A percentile compares a stretch with the other conserved stretches of the same genome.
These are phyloP conservation scores for Spodoptera exigua DNA, from an alignment of 2,888 invertebrate species.

Conservation along the genomic window DNA sequence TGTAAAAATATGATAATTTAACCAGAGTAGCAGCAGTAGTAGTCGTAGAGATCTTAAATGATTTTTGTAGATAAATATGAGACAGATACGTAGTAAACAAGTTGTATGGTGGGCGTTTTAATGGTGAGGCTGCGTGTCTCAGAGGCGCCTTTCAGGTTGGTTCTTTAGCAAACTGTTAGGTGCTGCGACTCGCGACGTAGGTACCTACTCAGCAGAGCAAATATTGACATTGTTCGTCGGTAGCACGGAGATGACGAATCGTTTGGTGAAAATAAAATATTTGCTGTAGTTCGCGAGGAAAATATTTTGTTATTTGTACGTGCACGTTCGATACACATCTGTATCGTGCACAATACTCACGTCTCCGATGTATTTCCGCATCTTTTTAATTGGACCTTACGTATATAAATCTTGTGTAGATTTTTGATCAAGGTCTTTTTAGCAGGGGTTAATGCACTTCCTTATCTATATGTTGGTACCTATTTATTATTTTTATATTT, in stretches of 20 bases:
- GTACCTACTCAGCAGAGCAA: constrained; percentile 61
- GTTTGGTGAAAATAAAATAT: constrained; percentile 56
- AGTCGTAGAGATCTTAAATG: constrained; percentile 32
- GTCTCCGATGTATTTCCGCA: constrained; percentile 43
- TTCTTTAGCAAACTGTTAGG: constrained; percentile 53
- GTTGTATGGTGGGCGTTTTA: constrained; percentile 54
- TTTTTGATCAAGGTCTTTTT: constrained; percentile 35
- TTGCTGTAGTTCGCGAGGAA: constrained; percentile 20
- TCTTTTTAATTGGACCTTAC: constrained; percentile 47
- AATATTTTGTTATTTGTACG: constrained; percentile 24
- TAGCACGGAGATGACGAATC: constrained; percentile 55
- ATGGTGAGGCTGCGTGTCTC: constrained; percentile 53
- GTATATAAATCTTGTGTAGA: constrained; percentile 30
- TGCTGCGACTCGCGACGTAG: constrained; percentile 30
- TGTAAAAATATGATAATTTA: constrained; percentile 51
- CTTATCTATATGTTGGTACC: constrained; percentile 10
- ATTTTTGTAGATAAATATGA: constrained; percentile 53
- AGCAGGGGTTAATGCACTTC: constrained; percentile 27
- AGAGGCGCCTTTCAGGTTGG: constrained; percentile 71
- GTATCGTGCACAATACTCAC: constrained; percentile 45
- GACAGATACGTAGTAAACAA: constrained; percentile 56
- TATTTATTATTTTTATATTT: not conserved
- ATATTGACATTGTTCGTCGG: constrained; percentile 73
- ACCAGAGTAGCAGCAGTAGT: constrained; percentile 24
- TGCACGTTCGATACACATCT: constrained; percentile 36